Percentiles rank a stretch among this genome's conserved stretches.
phyloP scores from a whole-genome alignment of 2,113 vertebrate genomes.

The Dipodomys ordii region DNA sequence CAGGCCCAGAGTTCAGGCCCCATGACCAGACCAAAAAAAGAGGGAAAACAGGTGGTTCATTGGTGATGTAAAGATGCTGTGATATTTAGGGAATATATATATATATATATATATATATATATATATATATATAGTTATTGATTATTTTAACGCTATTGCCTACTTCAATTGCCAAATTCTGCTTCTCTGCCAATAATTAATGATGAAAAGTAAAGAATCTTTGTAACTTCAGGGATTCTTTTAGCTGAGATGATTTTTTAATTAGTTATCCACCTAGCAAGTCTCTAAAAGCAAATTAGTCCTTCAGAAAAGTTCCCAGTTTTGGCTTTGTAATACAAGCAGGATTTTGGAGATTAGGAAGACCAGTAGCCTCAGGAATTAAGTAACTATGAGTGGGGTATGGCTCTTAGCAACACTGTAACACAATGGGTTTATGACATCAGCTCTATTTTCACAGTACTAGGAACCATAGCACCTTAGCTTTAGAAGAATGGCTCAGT shows the following conservation, averaged over 20 bases:
- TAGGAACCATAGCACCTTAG: background rate
- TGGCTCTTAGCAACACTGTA: slow-evolving; percentile 53
- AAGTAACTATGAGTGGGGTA: slow-evolving; percentile 11
- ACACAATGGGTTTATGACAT: slow-evolving; percentile 78
- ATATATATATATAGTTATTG: background rate
- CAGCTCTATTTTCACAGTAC: slow-evolving; percentile 57
- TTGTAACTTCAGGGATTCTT: background rate
- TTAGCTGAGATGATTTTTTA: background rate
- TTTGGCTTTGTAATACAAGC: background rate
- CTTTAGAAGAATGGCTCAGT: background rate
- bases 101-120: background rate
- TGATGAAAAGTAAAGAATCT: slow-evolving; percentile 26
- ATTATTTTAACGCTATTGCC: slow-evolving; percentile 8
- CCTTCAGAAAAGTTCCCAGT: no score
- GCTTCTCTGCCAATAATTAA: background rate
- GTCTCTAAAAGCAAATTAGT: no score
- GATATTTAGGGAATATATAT: slow-evolving; percentile 7
- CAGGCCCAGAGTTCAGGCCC: no score
- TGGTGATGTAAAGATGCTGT: slow-evolving; percentile 19
- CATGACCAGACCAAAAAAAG: no score
- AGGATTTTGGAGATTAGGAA: background rate
- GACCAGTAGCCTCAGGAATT: slow-evolving; percentile 1
- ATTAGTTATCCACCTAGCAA: no score
- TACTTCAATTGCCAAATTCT: background rate
- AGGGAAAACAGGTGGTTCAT: background rate